phyloP scores from a whole-genome alignment of 1,140 invertebrate species.

The Penaeus japonicus region DNA sequence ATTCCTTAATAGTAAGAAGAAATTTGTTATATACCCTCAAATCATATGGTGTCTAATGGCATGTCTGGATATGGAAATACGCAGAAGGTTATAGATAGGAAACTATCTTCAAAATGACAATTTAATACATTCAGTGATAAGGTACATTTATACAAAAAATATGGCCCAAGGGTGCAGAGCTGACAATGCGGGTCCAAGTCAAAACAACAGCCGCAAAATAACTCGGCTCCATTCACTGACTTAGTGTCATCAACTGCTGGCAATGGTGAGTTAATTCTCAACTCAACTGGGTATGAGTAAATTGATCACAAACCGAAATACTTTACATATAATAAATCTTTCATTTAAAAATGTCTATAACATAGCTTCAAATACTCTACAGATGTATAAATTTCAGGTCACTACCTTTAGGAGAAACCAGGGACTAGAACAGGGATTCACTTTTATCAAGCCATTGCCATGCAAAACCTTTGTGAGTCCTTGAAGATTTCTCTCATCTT shows the following conservation, averaged over 20 bases:
- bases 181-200: slow-evolving; percentile 24
- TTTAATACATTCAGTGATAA: slow-evolving; percentile 56
- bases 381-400: too few species aligned
- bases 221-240: slow-evolving; percentile 31
- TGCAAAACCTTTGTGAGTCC: slow-evolving; percentile 38
- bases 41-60: not conserved
- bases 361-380: not conserved
- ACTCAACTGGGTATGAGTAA: not conserved
- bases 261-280: slow-evolving; percentile 14
- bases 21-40: not conserved
- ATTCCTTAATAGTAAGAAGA: too few species aligned
- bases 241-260: slow-evolving; percentile 20
- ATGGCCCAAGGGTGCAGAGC: slow-evolving; percentile 32
- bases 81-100: not conserved
- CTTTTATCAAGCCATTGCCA: slow-evolving; percentile 34
- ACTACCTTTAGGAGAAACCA: not conserved
- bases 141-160: slow-evolving; percentile 56
- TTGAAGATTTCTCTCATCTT: slow-evolving; percentile 43
- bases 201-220: slow-evolving; percentile 7
- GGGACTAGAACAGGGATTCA: slow-evolving; percentile 11
- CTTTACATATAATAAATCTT: not conserved
- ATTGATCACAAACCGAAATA: not conserved
- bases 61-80: not conserved
- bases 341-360: not conserved
- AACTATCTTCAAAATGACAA: slow-evolving; percentile 48